phyloP scores from a whole-genome alignment of 1,140 invertebrate species.

The Achatina immaculata region DNA sequence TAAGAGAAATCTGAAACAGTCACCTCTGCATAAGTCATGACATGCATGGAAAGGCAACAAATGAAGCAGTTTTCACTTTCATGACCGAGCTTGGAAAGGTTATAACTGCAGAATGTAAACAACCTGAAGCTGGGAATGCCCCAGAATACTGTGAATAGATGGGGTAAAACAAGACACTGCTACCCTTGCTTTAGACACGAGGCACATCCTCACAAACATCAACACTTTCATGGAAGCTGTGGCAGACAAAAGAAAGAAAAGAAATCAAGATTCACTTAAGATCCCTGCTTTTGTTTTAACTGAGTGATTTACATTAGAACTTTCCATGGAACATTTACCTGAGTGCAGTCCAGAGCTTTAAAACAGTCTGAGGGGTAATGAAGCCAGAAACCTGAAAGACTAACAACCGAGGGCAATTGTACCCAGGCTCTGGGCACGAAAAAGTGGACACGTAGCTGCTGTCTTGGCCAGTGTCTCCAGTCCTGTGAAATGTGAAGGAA shows the following conservation, averaged over 20 bases:
- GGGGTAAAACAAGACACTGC: too few relatives aligned
- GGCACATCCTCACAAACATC: too few relatives aligned
- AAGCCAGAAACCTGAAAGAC: constrained; percentile 45
- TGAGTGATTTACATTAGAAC: background rate
- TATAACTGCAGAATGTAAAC: too few relatives aligned
- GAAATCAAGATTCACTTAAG: background rate
- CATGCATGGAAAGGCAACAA: too few relatives aligned
- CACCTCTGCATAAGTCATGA: too few relatives aligned
- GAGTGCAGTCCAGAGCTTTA: constrained; percentile 39
- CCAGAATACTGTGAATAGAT: too few relatives aligned
- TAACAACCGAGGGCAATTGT: constrained; percentile 36
- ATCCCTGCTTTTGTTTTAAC: background rate
- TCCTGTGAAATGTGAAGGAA: background rate
- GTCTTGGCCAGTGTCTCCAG: background rate
- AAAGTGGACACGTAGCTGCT: constrained; percentile 40
- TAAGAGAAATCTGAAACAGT: too few relatives aligned
- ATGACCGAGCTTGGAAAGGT: too few relatives aligned
- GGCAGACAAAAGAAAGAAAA: background rate
- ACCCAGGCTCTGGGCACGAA: constrained; percentile 34
- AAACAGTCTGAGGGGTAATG: constrained; percentile 43
- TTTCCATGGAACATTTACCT: constrained; percentile 42
- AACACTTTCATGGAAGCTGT: too few relatives aligned
- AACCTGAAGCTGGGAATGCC: too few relatives aligned
- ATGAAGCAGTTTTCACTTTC: too few relatives aligned
- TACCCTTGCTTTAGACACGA: too few relatives aligned